Base-by-base conservation (phyloP, 2,888 invertebrate species). In the Leucophenga montana region DNA sequence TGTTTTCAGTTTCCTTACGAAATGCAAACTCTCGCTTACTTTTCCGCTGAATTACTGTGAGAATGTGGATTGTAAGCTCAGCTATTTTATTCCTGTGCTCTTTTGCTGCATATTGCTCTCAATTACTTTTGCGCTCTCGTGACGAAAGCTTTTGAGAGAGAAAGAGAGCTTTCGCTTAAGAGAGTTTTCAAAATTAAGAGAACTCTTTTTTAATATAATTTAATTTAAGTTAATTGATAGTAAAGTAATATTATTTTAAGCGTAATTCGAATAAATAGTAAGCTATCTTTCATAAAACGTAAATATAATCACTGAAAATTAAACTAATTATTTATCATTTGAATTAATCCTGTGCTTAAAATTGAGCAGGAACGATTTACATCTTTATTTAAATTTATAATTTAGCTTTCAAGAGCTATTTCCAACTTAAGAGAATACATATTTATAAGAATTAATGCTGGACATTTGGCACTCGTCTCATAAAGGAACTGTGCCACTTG, bases 401-500 rank as follows among this genome's bases (percentile, higher is more conserved):
- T 0, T 13, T 16, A n/a, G 18, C 18, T 18, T 16, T 53, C 16
- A 18, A 53, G 53, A 20, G 9, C 18, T 16, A 0, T 14, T 4
- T 18, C 53, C 8, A 16, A 53, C 3, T 53, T 2, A 53, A 53
- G 53, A 53, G 53, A 18, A n/a, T 14, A 13, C 14, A 13, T 14
- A 6, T 53, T 20, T 53, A 39, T 39, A 39, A 39, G 11, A 3
- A 39, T 5, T 39, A 11, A 39, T 39, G 39, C 39, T 39, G 11
- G 11, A 39, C 39, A 39, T 39, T 39, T 39, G 3, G 39, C 8
- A 39, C 39, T 73, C 69, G 73, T 72, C 39, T 73, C 69, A 73
- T 72, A 71, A 75, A 78, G 77, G 73, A 80, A 78, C 74, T 75
- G 73, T 77, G 76, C 80, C 76, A 82, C 80, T 83, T 81, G 82